Conservation (phyloP, 2,113 vertebrate species). For the Regulus satrapa region DNA sequence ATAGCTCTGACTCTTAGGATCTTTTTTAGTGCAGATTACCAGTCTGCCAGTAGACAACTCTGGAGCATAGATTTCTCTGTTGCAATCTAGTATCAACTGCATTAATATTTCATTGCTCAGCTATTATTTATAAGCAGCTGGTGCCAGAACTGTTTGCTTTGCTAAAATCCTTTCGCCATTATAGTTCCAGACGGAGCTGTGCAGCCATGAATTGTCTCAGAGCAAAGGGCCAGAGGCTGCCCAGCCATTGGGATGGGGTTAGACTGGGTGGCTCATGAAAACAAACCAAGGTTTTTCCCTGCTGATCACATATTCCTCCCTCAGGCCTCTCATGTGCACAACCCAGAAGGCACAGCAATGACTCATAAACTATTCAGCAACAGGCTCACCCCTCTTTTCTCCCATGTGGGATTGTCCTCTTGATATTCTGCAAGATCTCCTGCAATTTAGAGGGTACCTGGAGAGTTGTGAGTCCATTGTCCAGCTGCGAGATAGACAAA, state of each 20-base stretch:
- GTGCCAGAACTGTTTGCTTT: background rate
- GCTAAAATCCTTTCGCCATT: background rate
- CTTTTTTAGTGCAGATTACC: background rate
- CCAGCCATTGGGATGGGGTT: background rate
- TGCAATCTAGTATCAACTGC: background rate
- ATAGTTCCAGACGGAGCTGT: background rate
- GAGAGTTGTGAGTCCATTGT: background rate
- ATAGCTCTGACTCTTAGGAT: background rate
- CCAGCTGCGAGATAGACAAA: background rate
- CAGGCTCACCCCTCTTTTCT: background rate
- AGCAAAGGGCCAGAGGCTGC: background rate
- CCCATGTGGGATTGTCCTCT: background rate
- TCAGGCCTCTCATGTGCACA: background rate
- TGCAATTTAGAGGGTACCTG: background rate
- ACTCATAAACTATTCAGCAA: background rate
- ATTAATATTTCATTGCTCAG: background rate
- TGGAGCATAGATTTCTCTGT: background rate
- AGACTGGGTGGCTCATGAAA: background rate
- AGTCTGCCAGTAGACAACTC: background rate
- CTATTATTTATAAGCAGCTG: constrained; percentile 11
- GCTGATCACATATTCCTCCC: background rate
- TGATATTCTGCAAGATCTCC: background rate
- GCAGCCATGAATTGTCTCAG: background rate
- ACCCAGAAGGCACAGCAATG: background rate
- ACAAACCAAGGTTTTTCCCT: background rate